Evolutionary conservation across 1,140 invertebrate species (phyloP), one percentile per base, ranked within the genome.

Genomic region (Caligus rogercresseyi): DNA sequence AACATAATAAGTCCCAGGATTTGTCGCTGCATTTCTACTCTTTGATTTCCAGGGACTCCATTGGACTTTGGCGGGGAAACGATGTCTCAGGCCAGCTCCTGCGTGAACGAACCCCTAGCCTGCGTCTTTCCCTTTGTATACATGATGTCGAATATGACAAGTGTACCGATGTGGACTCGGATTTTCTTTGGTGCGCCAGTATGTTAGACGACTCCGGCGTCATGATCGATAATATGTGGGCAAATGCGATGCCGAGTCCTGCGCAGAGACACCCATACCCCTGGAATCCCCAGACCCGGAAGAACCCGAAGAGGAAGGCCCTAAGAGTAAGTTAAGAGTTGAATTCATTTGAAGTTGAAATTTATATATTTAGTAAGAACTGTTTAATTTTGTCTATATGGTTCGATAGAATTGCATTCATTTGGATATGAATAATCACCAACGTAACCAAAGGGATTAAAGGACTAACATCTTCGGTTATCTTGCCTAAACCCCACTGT

Each of bases 121-220:
- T 56, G 54, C 20, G 54, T 56, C 54, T 56, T 56, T 25, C 54
- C 54, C 14, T 56, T 56, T 25, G 24, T 25, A 15, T 56, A 56
- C 20, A 56, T 25, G 54, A 23, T 15, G 16, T 21, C 24, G 20
- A 20, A 20, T 21, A 21, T 18, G 20, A 56, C 54, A 21, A 20
- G 54, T 56, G 54, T 25, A 56, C 54, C 4, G 20, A 20, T 14
- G 54, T 16, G 20, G 54, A 56, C 24, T 1, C 54, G 3, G 54
- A 56, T n/a, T 56, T 56, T 56, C 24, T 25, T 25, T 56, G 54
- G 54, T 56, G 54, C 24, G 54, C 54, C 18, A 56, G 18, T 21
- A 18, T 16, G 3, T 18, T 56, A 14, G 54, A 56, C 24, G 24
- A 25, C 15, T n/a, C 19, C 24, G 54, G 54, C n/a, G 24, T 21